Evolutionary conservation across 92 coral and sea anemone genomes (phyloP), one percentile per base, ranked within the genome.

Genomic region (Paramuricea clavata): DNA sequence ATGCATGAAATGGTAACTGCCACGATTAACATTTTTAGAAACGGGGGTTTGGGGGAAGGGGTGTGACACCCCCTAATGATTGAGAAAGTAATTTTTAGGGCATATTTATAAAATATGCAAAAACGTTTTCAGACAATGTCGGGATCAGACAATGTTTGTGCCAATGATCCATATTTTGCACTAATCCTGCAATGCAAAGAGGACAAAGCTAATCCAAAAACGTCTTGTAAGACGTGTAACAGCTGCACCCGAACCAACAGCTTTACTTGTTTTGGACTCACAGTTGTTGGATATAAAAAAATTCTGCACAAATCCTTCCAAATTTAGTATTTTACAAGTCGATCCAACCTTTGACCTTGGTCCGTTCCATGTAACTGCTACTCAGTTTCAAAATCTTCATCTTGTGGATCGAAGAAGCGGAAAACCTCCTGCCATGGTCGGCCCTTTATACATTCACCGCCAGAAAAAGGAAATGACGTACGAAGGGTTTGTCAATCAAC

Each of bases 201-300:
- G 75, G 83, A 90, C 26, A 83, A 86, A 49, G 82, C 71, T 49
- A 67, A 26, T 30, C 72, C 69, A 31, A 85, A 43, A 69, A 85
- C 89, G 25, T n/a, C n/a, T n/a, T 62, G 87, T 82, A 49, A 85
- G 88, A 25, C 30, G 77, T 21, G 91, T 88, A 39, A 67, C 85
- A 6, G 93, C 90, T 22, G 93, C 87, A 32, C 90, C 93, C 16
- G 90, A 89, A 69, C 90, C 90, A 16, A 82, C 86, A 27, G 90
- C 90, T 0, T 89, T 85, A 36, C 27, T 89, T 10, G 83, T 90
- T 5, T 50, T 71, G 74, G 90, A 83, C 62, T 62, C 74, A 15
- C 93, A 90, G 54, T 71, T 90, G n/a, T 39, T 34, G 27, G 87
- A 86, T n/a, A 61, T 86, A 7, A 82, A 80, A 33, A 30, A 73